phyloP scores from a whole-genome alignment of 2,888 invertebrate species.

The Scaptomyza reducta region DNA sequence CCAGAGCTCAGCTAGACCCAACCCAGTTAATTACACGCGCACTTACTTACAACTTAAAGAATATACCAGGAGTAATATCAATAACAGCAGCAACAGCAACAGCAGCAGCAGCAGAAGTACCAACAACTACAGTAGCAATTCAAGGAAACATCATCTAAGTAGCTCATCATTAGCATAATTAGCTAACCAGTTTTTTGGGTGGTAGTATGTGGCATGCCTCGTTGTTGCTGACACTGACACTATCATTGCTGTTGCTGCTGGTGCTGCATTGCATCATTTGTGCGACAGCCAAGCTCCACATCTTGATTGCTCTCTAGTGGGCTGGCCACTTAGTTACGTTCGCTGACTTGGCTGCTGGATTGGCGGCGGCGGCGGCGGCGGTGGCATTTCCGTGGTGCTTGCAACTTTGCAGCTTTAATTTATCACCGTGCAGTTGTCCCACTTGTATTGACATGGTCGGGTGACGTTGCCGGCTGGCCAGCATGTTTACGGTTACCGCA shows the following conservation, averaged over 20 bases:
- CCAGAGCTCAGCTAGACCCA: conserved; percentile 49
- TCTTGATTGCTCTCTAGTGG: conserved; percentile 59
- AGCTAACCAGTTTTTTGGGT: conserved; percentile 38
- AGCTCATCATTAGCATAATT: conserved; percentile 62
- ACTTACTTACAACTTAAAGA: conserved; percentile 64
- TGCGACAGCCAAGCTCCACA: conserved; percentile 53
- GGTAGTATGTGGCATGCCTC: conserved; percentile 26
- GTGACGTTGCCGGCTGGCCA: conserved; percentile 25
- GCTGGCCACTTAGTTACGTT: conserved; percentile 56
- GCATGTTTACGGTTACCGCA: conserved; percentile 10
- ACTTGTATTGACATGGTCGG: conserved; percentile 70
- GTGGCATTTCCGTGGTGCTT: conserved; percentile 65
- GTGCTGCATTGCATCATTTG: conserved; percentile 56
- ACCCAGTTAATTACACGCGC: conserved; percentile 66
- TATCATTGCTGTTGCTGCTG: conserved; percentile 2
- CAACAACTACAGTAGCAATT: conserved; percentile 2
- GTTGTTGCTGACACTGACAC: conserved; percentile 3
- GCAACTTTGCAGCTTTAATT: conserved; percentile 68
- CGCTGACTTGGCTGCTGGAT: conserved; percentile 62
- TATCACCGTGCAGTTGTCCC: conserved; percentile 71
- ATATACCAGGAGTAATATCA: conserved; percentile 40
- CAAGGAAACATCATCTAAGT: conserved; percentile 5
- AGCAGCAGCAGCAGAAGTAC: neutral
- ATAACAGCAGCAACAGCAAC: conserved; percentile 18
- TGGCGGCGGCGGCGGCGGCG: conserved; percentile 58